A percentile compares a stretch with the other conserved stretches of the same genome.
Evolutionary conservation across 1,140 invertebrate species (phyloP).

Genomic region (Nixonia krombeini): DNA sequence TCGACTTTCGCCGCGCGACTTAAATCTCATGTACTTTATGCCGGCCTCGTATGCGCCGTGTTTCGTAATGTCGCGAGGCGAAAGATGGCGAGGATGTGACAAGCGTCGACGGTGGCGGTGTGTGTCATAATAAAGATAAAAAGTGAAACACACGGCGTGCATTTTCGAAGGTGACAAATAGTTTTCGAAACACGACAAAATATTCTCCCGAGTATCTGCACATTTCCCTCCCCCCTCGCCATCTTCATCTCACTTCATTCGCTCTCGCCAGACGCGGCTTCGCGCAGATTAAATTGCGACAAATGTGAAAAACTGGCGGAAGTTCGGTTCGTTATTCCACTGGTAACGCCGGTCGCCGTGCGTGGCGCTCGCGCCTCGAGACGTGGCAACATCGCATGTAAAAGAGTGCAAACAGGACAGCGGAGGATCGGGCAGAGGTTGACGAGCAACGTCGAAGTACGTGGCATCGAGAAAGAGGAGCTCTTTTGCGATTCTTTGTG

Average conservation of each 20-base stretch:
- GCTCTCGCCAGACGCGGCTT: too few relatives aligned
- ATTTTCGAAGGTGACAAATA: neutral
- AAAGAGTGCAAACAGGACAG: neutral
- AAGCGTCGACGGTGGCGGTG: slow-evolving; percentile 4
- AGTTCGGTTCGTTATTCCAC: too few relatives aligned
- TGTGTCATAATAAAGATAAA: slow-evolving; percentile 7
- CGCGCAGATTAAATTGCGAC: too few relatives aligned
- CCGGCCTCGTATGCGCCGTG: slow-evolving; percentile 6
- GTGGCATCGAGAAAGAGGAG: slow-evolving; percentile 8
- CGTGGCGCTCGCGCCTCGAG: too few relatives aligned
- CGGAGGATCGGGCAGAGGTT: neutral
- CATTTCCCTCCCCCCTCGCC: too few relatives aligned
- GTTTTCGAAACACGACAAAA: neutral
- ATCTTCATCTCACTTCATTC: too few relatives aligned
- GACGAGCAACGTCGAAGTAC: neutral
- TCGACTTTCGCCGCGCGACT: slow-evolving; percentile 1
- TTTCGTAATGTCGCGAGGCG: neutral
- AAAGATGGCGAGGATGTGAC: slow-evolving; percentile 12
- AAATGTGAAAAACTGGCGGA: too few relatives aligned
- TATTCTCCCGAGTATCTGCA: too few relatives aligned
- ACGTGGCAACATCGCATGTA: neutral
- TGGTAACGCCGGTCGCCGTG: too few relatives aligned
- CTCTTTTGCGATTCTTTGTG: slow-evolving; percentile 6
- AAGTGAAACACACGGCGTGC: slow-evolving; percentile 1
- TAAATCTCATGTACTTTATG: slow-evolving; percentile 9